phyloP scores from a whole-genome alignment of 23 tunicate genomes.

The Phallusia fumigata region DNA sequence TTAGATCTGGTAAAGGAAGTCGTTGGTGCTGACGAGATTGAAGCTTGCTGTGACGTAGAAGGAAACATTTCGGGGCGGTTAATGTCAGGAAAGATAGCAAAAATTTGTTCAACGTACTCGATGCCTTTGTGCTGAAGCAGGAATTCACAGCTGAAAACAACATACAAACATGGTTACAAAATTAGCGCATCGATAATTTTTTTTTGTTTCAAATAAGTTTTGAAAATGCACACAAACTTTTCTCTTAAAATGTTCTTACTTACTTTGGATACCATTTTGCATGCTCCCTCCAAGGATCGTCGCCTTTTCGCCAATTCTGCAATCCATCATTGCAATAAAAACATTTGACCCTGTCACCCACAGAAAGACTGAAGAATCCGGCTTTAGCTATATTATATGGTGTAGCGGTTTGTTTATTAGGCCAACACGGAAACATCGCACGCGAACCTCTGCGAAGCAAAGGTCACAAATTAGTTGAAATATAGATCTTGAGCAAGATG shows the following conservation, averaged over 20 bases:
- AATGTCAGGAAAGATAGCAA: background rate
- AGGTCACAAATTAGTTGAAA: no score
- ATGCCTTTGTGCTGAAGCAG: background rate
- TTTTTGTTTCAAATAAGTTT: no score
- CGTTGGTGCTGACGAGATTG: background rate
- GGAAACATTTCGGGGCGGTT: background rate
- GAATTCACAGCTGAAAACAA: slow-evolving; percentile 15
- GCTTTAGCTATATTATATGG: background rate
- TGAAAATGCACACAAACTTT: no score
- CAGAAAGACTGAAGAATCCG: background rate
- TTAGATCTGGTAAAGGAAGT: background rate
- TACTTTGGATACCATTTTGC: slow-evolving; percentile 2
- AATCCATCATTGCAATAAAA: background rate
- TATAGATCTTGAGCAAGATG: no score
- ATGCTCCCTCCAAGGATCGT: background rate
- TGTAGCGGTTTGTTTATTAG: background rate
- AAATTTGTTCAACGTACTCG: slow-evolving; percentile 2
- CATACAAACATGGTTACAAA: no score
- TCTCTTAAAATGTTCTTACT: background rate
- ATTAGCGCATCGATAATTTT: no score
- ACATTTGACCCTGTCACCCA: background rate
- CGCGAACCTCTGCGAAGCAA: no score
- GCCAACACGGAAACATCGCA: background rate
- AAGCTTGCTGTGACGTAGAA: background rate
- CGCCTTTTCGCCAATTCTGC: background rate